Evolutionary conservation across 2,113 vertebrate genomes (phyloP).

Genomic region (Vulpes ferrilata): DNA sequence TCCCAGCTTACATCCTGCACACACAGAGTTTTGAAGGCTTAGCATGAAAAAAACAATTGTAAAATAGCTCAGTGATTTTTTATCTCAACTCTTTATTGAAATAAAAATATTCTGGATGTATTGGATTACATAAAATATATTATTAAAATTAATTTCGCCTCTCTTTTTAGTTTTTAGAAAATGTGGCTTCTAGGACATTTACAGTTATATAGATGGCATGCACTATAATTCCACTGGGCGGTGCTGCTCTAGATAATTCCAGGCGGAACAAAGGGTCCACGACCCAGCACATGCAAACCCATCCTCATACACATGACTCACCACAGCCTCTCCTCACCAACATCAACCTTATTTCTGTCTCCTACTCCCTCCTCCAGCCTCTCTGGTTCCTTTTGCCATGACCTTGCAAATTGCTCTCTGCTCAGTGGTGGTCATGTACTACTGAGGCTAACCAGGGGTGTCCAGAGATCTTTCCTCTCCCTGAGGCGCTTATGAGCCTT

Average conservation of each 20-base stretch:
- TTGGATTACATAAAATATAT: not conserved
- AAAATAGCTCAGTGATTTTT: not conserved
- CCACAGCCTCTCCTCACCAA: not conserved
- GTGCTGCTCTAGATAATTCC: not conserved
- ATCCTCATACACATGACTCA: accelerated
- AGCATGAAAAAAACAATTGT: not conserved
- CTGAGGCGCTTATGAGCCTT: not conserved
- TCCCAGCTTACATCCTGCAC: too few species aligned
- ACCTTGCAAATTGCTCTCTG: too few species aligned
- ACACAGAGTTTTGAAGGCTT: not conserved
- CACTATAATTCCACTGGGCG: not conserved
- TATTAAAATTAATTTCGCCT: not conserved
- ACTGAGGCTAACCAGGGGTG: too few species aligned
- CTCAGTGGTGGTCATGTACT: not conserved
- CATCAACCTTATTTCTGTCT: not conserved
- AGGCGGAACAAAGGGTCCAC: not conserved
- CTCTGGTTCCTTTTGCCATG: not conserved
- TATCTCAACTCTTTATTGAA: not conserved
- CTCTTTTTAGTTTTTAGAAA: not conserved
- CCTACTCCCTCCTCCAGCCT: not conserved
- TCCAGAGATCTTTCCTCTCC: not conserved
- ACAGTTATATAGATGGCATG: not conserved
- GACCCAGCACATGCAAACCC: not conserved
- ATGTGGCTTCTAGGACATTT: not conserved
- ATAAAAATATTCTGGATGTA: not conserved